Conservation (phyloP, 2,888 invertebrate genomes). For the Scaptodrosophila latifasciaeformis region DNA sequence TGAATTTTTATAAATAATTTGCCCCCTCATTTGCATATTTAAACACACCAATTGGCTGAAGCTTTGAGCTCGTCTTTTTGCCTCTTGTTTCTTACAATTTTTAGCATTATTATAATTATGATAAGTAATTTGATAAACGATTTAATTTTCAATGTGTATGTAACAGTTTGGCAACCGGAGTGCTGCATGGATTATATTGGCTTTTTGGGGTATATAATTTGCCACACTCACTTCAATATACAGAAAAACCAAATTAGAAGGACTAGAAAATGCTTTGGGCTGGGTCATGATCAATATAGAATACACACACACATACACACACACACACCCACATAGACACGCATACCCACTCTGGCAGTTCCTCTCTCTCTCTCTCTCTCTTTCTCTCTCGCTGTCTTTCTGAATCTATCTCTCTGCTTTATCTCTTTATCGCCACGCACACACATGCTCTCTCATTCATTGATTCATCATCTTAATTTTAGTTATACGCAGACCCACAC, state of each 20-base stretch:
- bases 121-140: conserved; percentile 8
- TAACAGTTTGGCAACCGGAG: conserved; percentile 50
- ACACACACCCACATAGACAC: conserved; percentile 14
- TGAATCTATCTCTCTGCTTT: background rate
- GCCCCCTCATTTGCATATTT: no score
- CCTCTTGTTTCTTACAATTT: conserved; percentile 35
- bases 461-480: conserved; percentile 74
- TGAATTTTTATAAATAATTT: no score
- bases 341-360: conserved; percentile 6
- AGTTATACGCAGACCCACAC: conserved; percentile 78
- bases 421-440: conserved; percentile 17
- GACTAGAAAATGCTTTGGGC: no score
- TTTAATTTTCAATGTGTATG: conserved; percentile 51
- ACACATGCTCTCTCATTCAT: conserved; percentile 54
- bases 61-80: conserved; percentile 13
- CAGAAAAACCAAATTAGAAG: no score
- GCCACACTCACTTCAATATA: conserved; percentile 23
- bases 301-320: no score
- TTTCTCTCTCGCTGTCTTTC: conserved; percentile 5
- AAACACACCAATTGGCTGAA: no score
- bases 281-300: no score
- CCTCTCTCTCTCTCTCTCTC: conserved; percentile 9
- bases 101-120: no score
- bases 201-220: conserved; percentile 51
- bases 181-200: conserved; percentile 61